phyloP scores from a whole-genome alignment of 2,888 invertebrate genomes.

The Sussaba pulchella region DNA sequence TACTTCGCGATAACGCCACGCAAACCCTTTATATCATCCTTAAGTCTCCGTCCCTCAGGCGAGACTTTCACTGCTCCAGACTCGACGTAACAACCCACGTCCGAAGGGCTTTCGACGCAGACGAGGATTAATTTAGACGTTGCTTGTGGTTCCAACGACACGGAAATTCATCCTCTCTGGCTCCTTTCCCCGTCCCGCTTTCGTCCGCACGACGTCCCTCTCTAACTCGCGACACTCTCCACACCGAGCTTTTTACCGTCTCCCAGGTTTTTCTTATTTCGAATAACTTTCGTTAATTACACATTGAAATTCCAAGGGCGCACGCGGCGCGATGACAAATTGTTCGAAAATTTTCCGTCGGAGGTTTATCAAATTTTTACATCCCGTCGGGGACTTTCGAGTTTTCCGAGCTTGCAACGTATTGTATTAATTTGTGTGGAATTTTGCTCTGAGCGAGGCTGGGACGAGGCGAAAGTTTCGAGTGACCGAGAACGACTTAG shows the following conservation, averaged over 20 bases:
- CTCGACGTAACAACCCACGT: slow-evolving; percentile 38
- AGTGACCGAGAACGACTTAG: background rate
- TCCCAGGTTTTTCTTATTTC: background rate
- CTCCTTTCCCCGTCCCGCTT: background rate
- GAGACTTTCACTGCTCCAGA: slow-evolving; percentile 5
- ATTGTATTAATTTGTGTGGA: slow-evolving; percentile 43
- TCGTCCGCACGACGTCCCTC: too few relatives aligned
- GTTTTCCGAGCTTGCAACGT: slow-evolving; percentile 14
- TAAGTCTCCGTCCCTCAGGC: slow-evolving; percentile 41
- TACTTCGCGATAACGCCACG: slow-evolving; percentile 56
- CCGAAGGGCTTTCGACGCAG: slow-evolving; percentile 48
- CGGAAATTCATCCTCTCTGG: background rate
- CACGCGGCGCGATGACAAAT: slow-evolving; percentile 10
- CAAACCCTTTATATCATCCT: slow-evolving; percentile 67
- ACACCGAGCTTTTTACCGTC: background rate
- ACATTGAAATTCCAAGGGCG: background rate
- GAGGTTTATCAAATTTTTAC: slow-evolving; percentile 24
- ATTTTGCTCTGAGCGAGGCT: too few relatives aligned
- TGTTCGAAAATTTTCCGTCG: background rate
- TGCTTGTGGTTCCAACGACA: slow-evolving; percentile 6
- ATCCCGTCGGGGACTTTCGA: background rate
- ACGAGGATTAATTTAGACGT: slow-evolving; percentile 57
- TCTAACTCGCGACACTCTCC: too few relatives aligned
- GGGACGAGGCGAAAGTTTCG: slow-evolving; percentile 24
- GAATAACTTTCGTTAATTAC: slow-evolving; percentile 26